Evolutionary conservation across 2,888 invertebrate genomes (phyloP).

Genomic region (Sinopyrophorus schimmeli): DNA sequence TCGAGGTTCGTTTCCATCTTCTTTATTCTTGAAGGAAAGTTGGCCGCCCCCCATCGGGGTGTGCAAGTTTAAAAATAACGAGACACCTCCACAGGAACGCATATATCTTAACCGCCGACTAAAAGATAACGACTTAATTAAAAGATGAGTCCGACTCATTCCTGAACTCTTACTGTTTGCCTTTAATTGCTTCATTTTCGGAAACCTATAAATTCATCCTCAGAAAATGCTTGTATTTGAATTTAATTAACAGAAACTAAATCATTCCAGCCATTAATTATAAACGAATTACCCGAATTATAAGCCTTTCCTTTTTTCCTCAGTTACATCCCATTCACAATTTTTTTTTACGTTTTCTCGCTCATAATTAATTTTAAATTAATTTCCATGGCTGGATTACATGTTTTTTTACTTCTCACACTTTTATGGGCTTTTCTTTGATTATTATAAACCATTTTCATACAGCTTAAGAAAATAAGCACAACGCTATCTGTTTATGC

Average conservation of each 20-base stretch:
- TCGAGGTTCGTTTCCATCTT: conserved; percentile 11
- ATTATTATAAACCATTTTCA: too few species aligned
- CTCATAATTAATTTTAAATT: too few species aligned
- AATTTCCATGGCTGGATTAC: too few species aligned
- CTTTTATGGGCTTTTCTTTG: too few species aligned
- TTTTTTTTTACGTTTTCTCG: too few species aligned
- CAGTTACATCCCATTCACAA: too few species aligned
- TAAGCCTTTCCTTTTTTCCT: too few species aligned
- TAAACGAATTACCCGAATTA: too few species aligned
- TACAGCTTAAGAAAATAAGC: too few species aligned
- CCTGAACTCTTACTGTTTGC: conserved; percentile 5
- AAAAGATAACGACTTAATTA: conserved; percentile 15
- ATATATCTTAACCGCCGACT: conserved; percentile 6
- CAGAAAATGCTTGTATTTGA: conserved; percentile 2
- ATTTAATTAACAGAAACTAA: conserved; percentile 16
- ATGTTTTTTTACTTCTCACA: too few species aligned
- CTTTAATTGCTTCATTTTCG: conserved; percentile 10
- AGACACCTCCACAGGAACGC: background rate
- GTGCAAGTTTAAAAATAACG: conserved; percentile 1
- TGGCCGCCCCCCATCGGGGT: background rate
- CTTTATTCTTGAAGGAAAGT: conserved; percentile 1
- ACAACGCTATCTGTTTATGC: too few species aligned
- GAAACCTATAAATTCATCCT: conserved; percentile 7
- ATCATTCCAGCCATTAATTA: too few species aligned
- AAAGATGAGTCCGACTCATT: conserved; percentile 12